Percentiles rank a stretch among this genome's conserved stretches.
Conservation (phyloP, 2,113 vertebrate genomes). For the Limnothrissa miodon region DNA sequence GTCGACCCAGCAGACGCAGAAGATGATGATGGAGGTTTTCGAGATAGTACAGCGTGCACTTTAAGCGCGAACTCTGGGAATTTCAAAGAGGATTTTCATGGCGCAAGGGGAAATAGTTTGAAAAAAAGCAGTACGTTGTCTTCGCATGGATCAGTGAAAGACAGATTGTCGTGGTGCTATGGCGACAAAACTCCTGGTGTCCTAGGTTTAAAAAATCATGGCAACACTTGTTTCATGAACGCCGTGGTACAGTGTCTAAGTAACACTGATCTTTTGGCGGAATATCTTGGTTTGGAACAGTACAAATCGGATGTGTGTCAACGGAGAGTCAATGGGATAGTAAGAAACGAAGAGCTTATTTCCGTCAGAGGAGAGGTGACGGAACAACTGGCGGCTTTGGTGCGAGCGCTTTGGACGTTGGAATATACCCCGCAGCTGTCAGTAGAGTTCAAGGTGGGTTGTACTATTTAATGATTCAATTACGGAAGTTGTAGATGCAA, state of each 20-base stretch:
- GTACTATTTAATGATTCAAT: not conserved
- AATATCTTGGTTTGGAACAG: constrained; percentile 83
- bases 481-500: not conserved
- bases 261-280: constrained; percentile 90
- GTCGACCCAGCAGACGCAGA: constrained; percentile 58
- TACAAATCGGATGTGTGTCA: constrained; percentile 68
- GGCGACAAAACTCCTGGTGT: constrained; percentile 82
- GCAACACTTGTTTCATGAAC: constrained; percentile 97
- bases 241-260: constrained; percentile 94
- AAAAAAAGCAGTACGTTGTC: constrained; percentile 60
- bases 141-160: constrained; percentile 62
- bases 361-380: constrained; percentile 76
- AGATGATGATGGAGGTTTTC: constrained; percentile 75
- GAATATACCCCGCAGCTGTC: constrained; percentile 91
- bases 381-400: constrained; percentile 82
- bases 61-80: constrained; percentile 60
- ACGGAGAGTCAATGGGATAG: constrained; percentile 54
- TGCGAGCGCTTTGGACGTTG: constrained; percentile 90
- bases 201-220: constrained; percentile 90
- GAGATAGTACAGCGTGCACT: constrained; percentile 60
- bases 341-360: constrained; percentile 48
- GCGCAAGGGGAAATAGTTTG: constrained; percentile 32
- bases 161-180: constrained; percentile 65
- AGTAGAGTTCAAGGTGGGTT: constrained; percentile 89
- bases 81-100: constrained; percentile 50